Base-by-base conservation (phyloP, 1,140 invertebrate species). In the Asbolus verrucosus region DNA sequence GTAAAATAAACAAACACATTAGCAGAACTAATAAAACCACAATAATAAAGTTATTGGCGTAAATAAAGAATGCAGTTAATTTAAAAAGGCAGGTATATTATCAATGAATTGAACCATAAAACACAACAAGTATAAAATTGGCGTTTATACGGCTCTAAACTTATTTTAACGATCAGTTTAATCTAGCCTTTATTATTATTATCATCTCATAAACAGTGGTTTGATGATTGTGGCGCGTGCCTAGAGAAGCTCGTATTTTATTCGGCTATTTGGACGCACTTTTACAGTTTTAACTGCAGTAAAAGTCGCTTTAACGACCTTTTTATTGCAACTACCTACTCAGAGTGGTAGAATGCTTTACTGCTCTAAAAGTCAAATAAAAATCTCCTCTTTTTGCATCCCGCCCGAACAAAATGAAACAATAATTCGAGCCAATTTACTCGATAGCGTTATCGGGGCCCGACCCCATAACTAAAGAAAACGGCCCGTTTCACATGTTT, bases 251-350 rank as follows among this genome's bases (percentile, higher is more conserved):
- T 75, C 76, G 75, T 77, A 75, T 79, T 78, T 79, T 80, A 76
- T 75, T 77, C 67, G 74, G 70, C 74, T 71, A 75, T 77, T 77
- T 70, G 75, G 76, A 80, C 78, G 77, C 78, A 79, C 76, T 77
- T 78, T 78, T 80, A 80, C 75, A 77, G 74, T 80, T 80, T 80
- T 80, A 80, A 80, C 75, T 78, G 76, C 73, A 75, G 75, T 80
- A 79, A 80, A 80, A 79, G 76, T 78, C 79, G 67, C 71, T 78
- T 80, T 80, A 78, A 79, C 73, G 76, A 67, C 73, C 70, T 60
- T 79, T 80, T 80, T 80, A 80, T 79, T 80, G 76, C 77, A 76
- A 78, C 79, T 76, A 77, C 75, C 75, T 77, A 77, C 74, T 62
- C 67, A 54, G 71, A 72, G 38, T 70, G 67, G 65, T 74, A 60